These are phyloP conservation scores for Crioceris asparagi DNA, from an alignment of 2,888 invertebrate genomes.

Conservation along the genomic window DNA sequence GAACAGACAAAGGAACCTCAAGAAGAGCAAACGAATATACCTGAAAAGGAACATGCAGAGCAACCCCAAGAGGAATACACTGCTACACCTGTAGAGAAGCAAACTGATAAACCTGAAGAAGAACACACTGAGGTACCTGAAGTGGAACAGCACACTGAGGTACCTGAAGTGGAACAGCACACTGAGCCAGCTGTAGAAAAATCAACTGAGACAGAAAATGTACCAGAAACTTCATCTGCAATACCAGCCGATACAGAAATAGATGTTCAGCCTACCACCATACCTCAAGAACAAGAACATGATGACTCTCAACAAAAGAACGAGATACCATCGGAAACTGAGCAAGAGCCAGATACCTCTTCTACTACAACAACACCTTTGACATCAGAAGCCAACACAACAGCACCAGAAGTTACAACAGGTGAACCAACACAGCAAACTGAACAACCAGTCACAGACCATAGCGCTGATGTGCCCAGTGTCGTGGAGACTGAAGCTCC, in stretches of 20 bases:
- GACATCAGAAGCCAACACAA: constrained; percentile 7
- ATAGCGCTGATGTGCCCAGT: no score
- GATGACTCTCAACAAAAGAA: constrained; percentile 6
- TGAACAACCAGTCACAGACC: no score
- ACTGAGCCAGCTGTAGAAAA: neutral
- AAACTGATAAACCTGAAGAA: neutral
- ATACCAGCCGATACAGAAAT: neutral
- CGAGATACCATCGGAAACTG: constrained; percentile 4
- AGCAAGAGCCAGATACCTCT: constrained; percentile 6
- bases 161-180: neutral
- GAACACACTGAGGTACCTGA: neutral
- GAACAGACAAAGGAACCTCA: constrained; percentile 2
- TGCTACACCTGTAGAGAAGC: constrained; percentile 4
- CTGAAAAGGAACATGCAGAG: constrained; percentile 2
- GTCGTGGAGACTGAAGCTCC: neutral
- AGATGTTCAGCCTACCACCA: neutral
- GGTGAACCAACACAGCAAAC: constrained; percentile 3
- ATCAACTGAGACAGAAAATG: no score
- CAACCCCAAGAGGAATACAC: constrained; percentile 3
- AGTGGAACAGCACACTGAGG: neutral
- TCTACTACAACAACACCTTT: neutral
- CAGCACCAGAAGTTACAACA: constrained; percentile 7
- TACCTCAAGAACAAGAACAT: constrained; percentile 9
- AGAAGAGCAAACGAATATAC: constrained; percentile 3
- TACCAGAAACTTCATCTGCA: no score